phyloP scores from a whole-genome alignment of 2,113 vertebrate species.

The Daboia siamensis region DNA sequence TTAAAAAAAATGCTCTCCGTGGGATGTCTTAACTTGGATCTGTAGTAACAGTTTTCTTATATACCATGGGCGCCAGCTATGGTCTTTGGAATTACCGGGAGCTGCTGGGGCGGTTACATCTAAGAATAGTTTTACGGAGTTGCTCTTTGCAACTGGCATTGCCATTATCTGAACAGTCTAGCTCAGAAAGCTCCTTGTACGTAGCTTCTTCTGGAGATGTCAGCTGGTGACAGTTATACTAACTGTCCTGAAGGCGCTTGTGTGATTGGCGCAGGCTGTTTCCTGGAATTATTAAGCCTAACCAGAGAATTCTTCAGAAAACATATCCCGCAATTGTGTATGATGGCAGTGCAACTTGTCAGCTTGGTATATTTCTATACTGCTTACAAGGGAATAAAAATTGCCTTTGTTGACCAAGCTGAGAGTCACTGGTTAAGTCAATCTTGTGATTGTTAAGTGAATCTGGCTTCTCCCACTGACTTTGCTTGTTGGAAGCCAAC shows the following conservation, averaged over 20 bases:
- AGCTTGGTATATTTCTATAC: neutral
- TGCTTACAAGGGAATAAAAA: neutral
- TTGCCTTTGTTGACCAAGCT: neutral
- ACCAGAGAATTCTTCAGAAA: neutral
- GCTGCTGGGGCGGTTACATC: neutral
- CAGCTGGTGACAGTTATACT: neutral
- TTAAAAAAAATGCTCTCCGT: neutral
- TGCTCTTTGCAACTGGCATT: neutral
- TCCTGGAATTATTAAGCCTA: neutral
- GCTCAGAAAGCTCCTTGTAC: neutral
- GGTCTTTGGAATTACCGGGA: neutral
- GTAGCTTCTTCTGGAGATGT: neutral
- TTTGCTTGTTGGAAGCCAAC: neutral
- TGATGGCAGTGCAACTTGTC: neutral
- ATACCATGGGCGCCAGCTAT: neutral
- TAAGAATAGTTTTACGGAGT: neutral
- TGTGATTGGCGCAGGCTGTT: neutral
- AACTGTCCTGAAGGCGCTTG: neutral
- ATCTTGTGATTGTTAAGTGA: neutral
- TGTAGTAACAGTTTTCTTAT: neutral
- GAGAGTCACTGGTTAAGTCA: neutral
- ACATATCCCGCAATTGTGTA: neutral
- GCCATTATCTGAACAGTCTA: neutral
- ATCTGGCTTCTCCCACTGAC: neutral
- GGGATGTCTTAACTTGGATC: neutral